Evolutionary conservation across 2,113 vertebrate species (phyloP).

Genomic region (Bos indicus): DNA sequence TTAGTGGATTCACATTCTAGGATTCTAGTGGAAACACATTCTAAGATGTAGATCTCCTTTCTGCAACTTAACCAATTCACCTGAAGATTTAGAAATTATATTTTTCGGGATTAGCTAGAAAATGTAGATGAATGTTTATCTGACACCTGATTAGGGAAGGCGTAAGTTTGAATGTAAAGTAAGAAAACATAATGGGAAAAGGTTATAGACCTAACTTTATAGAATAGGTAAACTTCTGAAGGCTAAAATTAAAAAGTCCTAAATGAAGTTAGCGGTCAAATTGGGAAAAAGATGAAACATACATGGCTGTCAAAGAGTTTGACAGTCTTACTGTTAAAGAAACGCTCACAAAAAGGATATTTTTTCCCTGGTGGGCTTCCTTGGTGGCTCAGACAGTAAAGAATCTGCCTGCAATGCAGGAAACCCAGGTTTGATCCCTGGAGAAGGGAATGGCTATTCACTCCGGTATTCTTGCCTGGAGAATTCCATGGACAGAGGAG

Average conservation of each 20-base stretch:
- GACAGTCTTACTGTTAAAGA: neutral
- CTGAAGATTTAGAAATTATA: neutral
- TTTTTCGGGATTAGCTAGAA: neutral
- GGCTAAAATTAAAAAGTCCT: neutral
- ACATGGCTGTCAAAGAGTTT: neutral
- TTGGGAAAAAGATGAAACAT: neutral
- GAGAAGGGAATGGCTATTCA: neutral
- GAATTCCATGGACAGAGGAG: neutral
- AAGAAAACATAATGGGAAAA: neutral
- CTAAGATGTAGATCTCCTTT: neutral
- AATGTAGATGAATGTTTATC: neutral
- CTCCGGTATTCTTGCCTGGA: neutral
- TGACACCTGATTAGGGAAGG: neutral
- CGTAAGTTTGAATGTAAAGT: neutral
- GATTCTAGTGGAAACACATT: neutral
- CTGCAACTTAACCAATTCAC: neutral
- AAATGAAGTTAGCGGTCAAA: neutral
- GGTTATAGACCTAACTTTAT: neutral
- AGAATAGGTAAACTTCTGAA: neutral
- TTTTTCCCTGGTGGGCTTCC: neutral
- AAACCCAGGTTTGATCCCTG: neutral
- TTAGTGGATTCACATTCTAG: neutral
- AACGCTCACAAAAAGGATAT: neutral
- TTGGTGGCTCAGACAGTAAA: neutral
- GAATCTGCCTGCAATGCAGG: neutral